Evolutionary conservation across 2,888 invertebrate genomes (phyloP), one percentile per base, ranked within the genome.

Genomic region (Hydraecia micacea): DNA sequence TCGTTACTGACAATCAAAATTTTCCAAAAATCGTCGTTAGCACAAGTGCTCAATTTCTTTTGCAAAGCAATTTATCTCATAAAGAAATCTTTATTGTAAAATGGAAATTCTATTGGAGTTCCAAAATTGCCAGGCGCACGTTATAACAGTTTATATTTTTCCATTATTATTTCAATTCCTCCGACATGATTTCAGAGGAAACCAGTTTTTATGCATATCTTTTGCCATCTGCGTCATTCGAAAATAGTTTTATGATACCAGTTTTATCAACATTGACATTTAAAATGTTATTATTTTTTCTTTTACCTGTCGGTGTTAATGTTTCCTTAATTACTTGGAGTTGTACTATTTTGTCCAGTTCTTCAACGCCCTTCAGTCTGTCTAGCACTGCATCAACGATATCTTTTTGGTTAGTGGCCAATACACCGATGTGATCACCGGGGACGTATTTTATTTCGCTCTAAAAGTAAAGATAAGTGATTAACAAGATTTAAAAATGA

Each of bases 371-470:
- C 75, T 97, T 97, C 75, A 99, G 93, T 86, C 98, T 97, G 55
- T 97, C 94, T 66, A 99, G 93, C 74, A 99, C 97, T 58, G 97
- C 97, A 73, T 98, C 98, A 0, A 99, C 99, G 39, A 99, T 95
- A 84, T 98, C 98, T 28, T 96, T 95, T 65, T 98, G 97, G 93
- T 99, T 99, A 86, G 98, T 97, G 0, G 99, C 98, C 93, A 98
- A 98, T n/a, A 99, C 98, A 7, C 99, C 99, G 25, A 99, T 97
- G 92, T 99, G 99, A 94, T 99, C 99, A 0, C 99, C 99, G 0
- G 99, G 99, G 55, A 98, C 98, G 91, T 99, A 99, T 55, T 97
- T 94, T 36, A 98, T 91, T 89, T 97, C 97, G 86, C 84, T 87
- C 97, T 97, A 86, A 68, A 93, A 15, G 28, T 60, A 0, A 49